Percentiles rank a stretch among this genome's conserved stretches.
Evolutionary conservation across 2,113 vertebrate species (phyloP).

Genomic region (Riparia riparia): DNA sequence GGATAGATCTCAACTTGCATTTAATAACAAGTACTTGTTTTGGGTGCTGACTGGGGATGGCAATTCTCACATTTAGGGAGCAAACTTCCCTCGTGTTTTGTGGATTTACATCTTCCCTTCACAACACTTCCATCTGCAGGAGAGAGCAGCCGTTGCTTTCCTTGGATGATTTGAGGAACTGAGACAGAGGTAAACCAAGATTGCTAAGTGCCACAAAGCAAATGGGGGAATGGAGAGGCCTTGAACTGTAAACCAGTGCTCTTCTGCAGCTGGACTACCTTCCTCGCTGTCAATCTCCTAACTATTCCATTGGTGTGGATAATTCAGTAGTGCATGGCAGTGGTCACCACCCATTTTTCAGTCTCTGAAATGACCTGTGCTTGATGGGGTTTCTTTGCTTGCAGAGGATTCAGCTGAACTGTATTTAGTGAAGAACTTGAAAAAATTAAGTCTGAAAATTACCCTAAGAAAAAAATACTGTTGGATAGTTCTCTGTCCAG

Average conservation of each 20-base stretch:
- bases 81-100: fast-evolving
- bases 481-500: neutral
- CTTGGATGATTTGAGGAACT: neutral
- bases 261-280: neutral
- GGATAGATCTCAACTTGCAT: neutral
- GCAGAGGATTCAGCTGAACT: neutral
- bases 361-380: neutral
- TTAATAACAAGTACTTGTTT: neutral
- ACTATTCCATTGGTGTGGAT: neutral
- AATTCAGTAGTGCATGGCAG: neutral
- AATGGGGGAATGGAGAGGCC: neutral
- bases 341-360: neutral
- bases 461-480: neutral
- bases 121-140: neutral
- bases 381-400: neutral
- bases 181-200: neutral
- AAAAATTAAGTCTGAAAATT: neutral
- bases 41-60: neutral
- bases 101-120: neutral
- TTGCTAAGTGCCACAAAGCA: neutral
- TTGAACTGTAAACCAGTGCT: neutral
- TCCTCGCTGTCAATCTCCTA: neutral
- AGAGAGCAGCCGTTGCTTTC: neutral
- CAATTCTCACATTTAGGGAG: neutral
- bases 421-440: neutral